phyloP scores from a whole-genome alignment of 1,140 invertebrate species.

The Leptoteleia sp. region DNA sequence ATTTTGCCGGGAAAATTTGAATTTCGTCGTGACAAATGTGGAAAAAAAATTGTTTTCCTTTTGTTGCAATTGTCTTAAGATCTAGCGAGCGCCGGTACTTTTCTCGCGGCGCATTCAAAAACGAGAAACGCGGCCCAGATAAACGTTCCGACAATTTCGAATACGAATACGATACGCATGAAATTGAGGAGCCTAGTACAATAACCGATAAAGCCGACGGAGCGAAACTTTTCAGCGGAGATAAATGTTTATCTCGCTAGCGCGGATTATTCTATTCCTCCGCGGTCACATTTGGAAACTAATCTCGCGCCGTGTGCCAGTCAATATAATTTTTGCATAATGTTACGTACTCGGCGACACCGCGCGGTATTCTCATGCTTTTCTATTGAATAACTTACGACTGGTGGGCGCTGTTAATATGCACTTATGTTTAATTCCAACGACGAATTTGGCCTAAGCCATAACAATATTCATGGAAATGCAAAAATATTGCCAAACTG shows the following conservation, averaged over 20 bases:
- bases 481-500: too few relatives aligned
- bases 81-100: conserved; percentile 48
- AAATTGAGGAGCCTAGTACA: conserved; percentile 68
- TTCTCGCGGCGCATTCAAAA: conserved; percentile 55
- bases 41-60: too few relatives aligned
- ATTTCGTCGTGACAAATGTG: too few relatives aligned
- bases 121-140: conserved; percentile 58
- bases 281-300: conserved; percentile 51
- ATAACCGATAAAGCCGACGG: conserved; percentile 66
- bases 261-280: conserved; percentile 64
- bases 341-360: too few relatives aligned
- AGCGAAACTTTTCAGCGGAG: conserved; percentile 65
- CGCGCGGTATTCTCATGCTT: not conserved
- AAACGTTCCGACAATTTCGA: conserved; percentile 67
- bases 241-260: conserved; percentile 67
- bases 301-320: too few relatives aligned
- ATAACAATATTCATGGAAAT: too few relatives aligned
- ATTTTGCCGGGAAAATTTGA: too few relatives aligned
- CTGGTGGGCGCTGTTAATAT: too few relatives aligned
- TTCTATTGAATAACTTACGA: too few relatives aligned
- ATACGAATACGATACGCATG: conserved; percentile 65
- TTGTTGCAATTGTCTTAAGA: conserved; percentile 38
- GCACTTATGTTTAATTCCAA: too few relatives aligned
- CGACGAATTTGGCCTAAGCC: too few relatives aligned
- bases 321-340: too few relatives aligned